Evolutionary conservation across 1,140 invertebrate genomes (phyloP), one percentile per base, ranked within the genome.

Genomic region (Drosophila bifasciata): DNA sequence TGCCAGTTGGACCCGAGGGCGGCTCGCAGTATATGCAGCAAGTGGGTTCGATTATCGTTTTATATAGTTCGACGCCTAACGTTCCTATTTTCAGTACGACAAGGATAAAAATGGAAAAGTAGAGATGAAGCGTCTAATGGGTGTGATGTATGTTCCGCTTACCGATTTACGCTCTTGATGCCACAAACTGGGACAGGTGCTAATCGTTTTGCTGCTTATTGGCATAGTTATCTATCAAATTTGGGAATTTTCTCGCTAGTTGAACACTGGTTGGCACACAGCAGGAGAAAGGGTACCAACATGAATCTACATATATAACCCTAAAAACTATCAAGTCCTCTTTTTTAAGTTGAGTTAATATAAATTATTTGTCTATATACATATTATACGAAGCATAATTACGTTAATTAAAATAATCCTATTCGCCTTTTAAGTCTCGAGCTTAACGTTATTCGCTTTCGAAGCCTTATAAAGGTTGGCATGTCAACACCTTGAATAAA

Each of bases 81-180:
- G 11, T 13, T 36, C 0, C 11, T 36, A 13, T 13, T 36, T 36
- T 13, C 93, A 95, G 93, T 95, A 99, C 63, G 98, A 99, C 90
- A 99, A 99, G 93, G 92, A 94, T 36, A 67, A 90, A 3, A 95
- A 98, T 92, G 98, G 98, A 9, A 93, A 94, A 44, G 93, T 99
- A 11, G 93, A 93, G n/a, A 93, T 95, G 50, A 96, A 95, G 79
- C 94, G 94, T 15, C 92, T 99, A 0, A 99, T 99, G 97, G 97
- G 97, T 32, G 99, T 99, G 0, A 96, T 98, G 51, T 99, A 98
- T 92, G 98, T 99, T 21, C 98, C 98, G 2, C 93, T 99, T 13
- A 99, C 98, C 4, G 98, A 98, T 91, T 67, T 92, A 16, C 76
- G 75, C 8, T 79, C 89, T 52, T 91, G 90, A 91, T 79, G 81